Base-by-base conservation (phyloP, 2,888 invertebrate genomes). In the Drosophila macrospina region DNA sequence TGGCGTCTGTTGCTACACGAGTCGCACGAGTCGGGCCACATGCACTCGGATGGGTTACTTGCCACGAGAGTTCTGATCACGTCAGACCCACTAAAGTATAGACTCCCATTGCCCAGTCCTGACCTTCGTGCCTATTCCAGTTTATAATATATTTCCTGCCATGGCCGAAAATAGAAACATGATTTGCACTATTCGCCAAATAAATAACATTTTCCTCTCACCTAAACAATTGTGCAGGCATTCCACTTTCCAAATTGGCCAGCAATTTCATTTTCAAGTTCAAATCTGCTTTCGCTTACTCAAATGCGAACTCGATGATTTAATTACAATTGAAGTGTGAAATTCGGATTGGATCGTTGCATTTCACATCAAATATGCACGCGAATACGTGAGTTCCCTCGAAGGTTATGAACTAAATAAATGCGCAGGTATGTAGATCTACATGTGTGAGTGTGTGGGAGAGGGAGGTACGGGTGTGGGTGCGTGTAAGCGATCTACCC, bases 61-160 rank as follows among this genome's bases (percentile, higher is more conserved):
- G 30, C 51, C 62, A 52, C 57, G 20, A 78, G 39, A 56, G 73
- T 77, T 45, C 78, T 42, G 55, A 50, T 73, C 57, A 45, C 42
- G 41, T 50, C 59, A 51, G 59, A 37, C 51, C 39, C 13, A 57
- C 62, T 51, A 54, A 54, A 50, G 11, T 28, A n/a, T 48, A 26
- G n/a, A 16, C 28, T 36, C 37, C 10, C 64, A 76, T 39, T 44
- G 44, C 16, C 39, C 24, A 34, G 20, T 8, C 32, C 44, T 80
- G 84, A 86, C 86, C 84, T 83, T 80, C 86, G 54, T 28, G 81
- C 60, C 55, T 24, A 47, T 54, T 54, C 37, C 15, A 39, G 37
- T 34, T 41, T 48, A 30, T 55, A 67, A 44, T 74, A 74, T 78
- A 73, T 78, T 74, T 74, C 74, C 74, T 74, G 61, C 37, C 26